phyloP scores from a whole-genome alignment of 2,113 vertebrate species.

The Orycteropus afer region DNA sequence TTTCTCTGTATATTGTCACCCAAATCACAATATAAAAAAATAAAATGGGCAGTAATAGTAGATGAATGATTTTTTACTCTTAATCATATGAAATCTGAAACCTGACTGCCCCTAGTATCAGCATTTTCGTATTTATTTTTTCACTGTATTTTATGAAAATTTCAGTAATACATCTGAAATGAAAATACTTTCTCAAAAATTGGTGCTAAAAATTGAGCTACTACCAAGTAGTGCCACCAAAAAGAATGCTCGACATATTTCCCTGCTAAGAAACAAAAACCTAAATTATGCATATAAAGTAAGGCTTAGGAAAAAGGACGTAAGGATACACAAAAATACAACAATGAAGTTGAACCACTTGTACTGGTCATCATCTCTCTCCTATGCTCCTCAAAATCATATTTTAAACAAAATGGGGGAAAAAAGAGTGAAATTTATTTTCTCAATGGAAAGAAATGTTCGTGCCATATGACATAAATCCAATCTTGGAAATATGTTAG shows the following conservation, averaged over 20 bases:
- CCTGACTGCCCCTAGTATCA: neutral
- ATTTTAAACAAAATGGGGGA: neutral
- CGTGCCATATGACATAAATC: neutral
- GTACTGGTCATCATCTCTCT: neutral
- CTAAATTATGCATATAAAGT: neutral
- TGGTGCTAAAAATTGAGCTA: neutral
- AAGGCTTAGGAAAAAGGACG: neutral
- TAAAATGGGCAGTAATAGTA: too few relatives aligned
- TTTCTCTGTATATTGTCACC: too few relatives aligned
- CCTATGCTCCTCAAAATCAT: neutral
- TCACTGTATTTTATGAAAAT: conserved; percentile 20
- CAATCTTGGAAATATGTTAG: conserved; percentile 2
- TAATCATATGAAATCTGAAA: neutral
- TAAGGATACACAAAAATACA: neutral
- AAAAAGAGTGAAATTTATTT: neutral
- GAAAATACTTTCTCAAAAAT: conserved; percentile 20
- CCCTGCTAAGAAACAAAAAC: neutral
- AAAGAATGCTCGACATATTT: neutral
- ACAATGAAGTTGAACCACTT: neutral
- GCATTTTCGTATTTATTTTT: neutral
- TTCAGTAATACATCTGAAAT: neutral
- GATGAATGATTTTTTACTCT: neutral
- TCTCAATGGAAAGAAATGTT: neutral
- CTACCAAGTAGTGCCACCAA: neutral
- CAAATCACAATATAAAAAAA: too few relatives aligned